Evolutionary conservation across 2,888 invertebrate species (phyloP), one percentile per base, ranked within the genome.

Genomic region (Lepidochitona cinerea): DNA sequence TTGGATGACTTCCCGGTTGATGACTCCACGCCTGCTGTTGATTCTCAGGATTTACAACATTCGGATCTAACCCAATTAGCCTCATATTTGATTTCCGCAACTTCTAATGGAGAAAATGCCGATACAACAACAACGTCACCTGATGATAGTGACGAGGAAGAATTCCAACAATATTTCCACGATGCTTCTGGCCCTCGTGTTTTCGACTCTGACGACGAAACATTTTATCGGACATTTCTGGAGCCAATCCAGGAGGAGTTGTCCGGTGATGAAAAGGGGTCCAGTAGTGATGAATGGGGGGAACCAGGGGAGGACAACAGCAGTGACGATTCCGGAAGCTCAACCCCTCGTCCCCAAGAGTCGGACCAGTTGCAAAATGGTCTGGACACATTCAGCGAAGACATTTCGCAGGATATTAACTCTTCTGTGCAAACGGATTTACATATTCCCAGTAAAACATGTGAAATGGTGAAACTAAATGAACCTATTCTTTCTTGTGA

Each of bases 211-310:
- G 84, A 84, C 66, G 83, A 85, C 36, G 82, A 85, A 29, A 77
- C 82, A 33, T 86, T 77, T 65, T 76, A 75, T 37, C 76, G 77
- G 14, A 75, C 75, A 0, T 64, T 78, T 54, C 73, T 88, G 37
- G 88, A 86, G 68, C 84, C 88, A 0, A 88, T 88, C 5, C 81
- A 85, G 70, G 88, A 88, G 68, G 88, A 87, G 59, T 83, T 81
- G 71, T 82, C 83, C 1, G 83, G 82, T 52, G 85, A 85, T 68
- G 74, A 83, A 18, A 68, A 72, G 6, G 72, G 73, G 4, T 70
- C 77, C 12, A 78, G 75, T 64, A 29, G 59, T 26, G 80, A 77
- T 29, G 53, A 64, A 12, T 54, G 36, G 37, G 53, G 32, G 2
- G 41, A 72, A 9, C 68, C 37, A 14, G 72, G 41, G 26, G 71